These are phyloP conservation scores for Argyrosomus japonicus DNA, from an alignment of 2,113 vertebrate genomes.

Conservation along the genomic window DNA sequence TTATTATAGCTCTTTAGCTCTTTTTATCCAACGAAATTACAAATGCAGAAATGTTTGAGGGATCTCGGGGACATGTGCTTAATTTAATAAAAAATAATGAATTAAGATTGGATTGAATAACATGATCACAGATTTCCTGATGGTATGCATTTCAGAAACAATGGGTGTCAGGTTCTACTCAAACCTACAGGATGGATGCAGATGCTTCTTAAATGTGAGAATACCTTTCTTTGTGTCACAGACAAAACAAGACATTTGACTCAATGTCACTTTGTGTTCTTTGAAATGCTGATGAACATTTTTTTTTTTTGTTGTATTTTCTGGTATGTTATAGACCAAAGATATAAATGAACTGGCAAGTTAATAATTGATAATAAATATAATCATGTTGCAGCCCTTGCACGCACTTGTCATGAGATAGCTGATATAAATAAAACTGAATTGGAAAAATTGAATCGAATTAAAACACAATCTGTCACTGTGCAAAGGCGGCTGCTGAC, in stretches of 20 bases:
- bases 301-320: background rate
- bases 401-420: background rate
- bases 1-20: too few species aligned
- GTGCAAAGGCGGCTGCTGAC: conserved; percentile 43
- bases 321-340: background rate
- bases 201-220: too few species aligned
- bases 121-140: background rate
- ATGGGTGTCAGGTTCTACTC: background rate
- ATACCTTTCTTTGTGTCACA: too few species aligned
- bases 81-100: background rate
- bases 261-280: background rate
- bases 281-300: background rate
- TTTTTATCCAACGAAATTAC: background rate
- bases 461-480: conserved; percentile 33
- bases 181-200: background rate
- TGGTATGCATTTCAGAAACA: background rate
- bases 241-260: background rate
- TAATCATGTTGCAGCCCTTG: too few species aligned
- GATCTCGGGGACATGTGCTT: background rate
- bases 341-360: background rate
- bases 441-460: too few species aligned
- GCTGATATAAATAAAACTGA: too few species aligned
- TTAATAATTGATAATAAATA: background rate
- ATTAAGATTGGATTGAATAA: background rate
- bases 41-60: background rate